Evolutionary conservation across 2,797 vertebrate species (phyloP).

Genomic region (Adelosebastes latens): DNA sequence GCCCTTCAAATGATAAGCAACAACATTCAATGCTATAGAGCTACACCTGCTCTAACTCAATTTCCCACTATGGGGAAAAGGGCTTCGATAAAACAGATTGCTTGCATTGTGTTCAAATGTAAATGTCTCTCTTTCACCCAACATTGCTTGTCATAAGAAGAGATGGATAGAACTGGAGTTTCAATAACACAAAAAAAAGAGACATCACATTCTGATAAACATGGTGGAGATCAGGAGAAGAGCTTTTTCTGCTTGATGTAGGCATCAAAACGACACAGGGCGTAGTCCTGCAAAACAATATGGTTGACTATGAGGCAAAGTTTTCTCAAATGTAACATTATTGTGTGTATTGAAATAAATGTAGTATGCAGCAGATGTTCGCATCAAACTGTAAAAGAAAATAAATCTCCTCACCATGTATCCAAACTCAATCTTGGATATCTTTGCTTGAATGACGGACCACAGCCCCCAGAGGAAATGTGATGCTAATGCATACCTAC

Average conservation of each 20-base stretch:
- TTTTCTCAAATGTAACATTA: background rate
- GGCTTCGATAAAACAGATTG: background rate
- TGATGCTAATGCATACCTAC: constrained; percentile 91
- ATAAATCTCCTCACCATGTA: constrained; percentile 88
- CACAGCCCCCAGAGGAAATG: constrained; percentile 97
- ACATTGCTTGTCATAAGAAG: background rate
- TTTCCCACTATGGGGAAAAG: background rate
- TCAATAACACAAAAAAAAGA: background rate
- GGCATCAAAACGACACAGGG: constrained; percentile 89
- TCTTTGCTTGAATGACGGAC: constrained; percentile 94
- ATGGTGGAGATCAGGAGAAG: constrained; percentile 70
- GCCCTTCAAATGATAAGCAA: background rate
- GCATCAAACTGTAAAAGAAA: background rate
- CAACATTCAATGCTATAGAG: background rate
- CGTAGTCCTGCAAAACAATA: constrained; percentile 87
- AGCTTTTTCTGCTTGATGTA: constrained; percentile 92
- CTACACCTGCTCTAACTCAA: background rate
- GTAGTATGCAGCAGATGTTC: background rate
- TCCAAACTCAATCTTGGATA: constrained; percentile 95
- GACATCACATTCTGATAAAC: background rate
- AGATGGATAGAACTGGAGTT: constrained; percentile 22
- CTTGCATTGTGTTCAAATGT: background rate
- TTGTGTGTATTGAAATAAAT: background rate
- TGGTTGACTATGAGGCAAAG: background rate
- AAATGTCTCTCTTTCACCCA: background rate